Evolutionary conservation across 2,113 vertebrate genomes (phyloP).

Genomic region (Odontophorus gujanensis): DNA sequence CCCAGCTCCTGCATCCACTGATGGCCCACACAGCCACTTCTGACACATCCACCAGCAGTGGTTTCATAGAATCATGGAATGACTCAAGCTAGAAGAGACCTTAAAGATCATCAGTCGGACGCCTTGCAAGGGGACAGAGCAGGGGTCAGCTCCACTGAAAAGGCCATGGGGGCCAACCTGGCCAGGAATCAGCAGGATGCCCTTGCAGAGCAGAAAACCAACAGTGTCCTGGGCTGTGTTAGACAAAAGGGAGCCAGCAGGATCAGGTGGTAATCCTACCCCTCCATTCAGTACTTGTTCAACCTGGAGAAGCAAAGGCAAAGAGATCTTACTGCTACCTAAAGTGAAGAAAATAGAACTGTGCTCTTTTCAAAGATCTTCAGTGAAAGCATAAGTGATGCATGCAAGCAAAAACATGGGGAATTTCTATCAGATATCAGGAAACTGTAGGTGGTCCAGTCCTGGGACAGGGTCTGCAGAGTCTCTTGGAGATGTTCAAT

Average conservation of each 20-base stretch:
- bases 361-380: background rate
- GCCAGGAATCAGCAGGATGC: too few species aligned
- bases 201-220: too few species aligned
- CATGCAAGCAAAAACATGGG: too few species aligned
- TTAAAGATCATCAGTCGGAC: too few species aligned
- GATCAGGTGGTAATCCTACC: background rate
- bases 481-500: background rate
- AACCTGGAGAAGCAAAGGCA: background rate
- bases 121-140: too few species aligned
- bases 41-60: background rate
- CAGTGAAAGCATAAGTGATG: background rate
- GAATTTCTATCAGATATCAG: background rate
- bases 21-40: background rate
- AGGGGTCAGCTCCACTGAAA: too few species aligned
- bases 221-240: background rate
- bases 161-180: too few species aligned
- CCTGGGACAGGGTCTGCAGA: background rate
- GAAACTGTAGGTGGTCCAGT: background rate
- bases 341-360: background rate
- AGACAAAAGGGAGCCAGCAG: background rate
- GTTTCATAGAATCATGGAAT: background rate
- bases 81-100: too few species aligned
- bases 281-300: background rate
- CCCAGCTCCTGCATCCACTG: background rate
- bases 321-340: background rate